These are phyloP conservation scores for Bombyx mori DNA, from an alignment of 1,140 invertebrate species.

Conservation along the genomic window DNA sequence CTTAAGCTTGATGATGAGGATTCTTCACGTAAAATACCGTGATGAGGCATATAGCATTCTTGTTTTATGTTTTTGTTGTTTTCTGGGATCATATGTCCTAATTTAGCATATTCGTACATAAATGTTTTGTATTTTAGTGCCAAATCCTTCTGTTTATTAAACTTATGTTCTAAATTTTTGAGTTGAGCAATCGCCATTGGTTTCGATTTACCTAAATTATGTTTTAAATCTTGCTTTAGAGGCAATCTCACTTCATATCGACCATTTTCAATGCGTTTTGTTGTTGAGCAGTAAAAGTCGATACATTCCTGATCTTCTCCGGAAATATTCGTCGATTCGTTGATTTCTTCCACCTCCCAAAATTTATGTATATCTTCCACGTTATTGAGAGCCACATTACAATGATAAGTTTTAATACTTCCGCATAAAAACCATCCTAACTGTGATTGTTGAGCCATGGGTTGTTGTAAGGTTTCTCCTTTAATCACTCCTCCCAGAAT, in stretches of 20 bases:
- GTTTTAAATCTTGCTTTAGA: constrained; percentile 5
- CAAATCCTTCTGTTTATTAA: constrained; percentile 11
- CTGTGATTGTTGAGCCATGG: constrained; percentile 22
- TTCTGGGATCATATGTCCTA: constrained; percentile 6
- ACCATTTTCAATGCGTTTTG: constrained; percentile 10
- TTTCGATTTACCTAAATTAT: constrained; percentile 15
- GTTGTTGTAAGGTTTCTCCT: constrained; percentile 4
- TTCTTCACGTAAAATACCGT: not conserved
- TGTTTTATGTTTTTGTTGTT: not conserved
- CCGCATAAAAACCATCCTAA: constrained; percentile 27
- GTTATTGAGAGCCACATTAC: not conserved
- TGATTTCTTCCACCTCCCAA: constrained; percentile 12
- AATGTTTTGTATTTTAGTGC: constrained; percentile 14
- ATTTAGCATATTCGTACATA: constrained; percentile 3
- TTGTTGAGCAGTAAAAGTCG: constrained; percentile 14
- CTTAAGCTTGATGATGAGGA: constrained; percentile 36
- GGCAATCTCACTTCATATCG: constrained; percentile 17
- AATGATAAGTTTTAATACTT: too few species aligned
- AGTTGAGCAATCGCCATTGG: constrained; percentile 20
- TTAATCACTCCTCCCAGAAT: constrained; percentile 20
- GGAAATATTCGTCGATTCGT: constrained; percentile 10
- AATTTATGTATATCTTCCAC: too few species aligned
- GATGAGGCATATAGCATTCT: too few species aligned
- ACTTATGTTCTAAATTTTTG: constrained; percentile 13
- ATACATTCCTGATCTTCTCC: constrained; percentile 16